Conservation (phyloP, 1,140 invertebrate genomes). For the Parapsyche elsis region DNA sequence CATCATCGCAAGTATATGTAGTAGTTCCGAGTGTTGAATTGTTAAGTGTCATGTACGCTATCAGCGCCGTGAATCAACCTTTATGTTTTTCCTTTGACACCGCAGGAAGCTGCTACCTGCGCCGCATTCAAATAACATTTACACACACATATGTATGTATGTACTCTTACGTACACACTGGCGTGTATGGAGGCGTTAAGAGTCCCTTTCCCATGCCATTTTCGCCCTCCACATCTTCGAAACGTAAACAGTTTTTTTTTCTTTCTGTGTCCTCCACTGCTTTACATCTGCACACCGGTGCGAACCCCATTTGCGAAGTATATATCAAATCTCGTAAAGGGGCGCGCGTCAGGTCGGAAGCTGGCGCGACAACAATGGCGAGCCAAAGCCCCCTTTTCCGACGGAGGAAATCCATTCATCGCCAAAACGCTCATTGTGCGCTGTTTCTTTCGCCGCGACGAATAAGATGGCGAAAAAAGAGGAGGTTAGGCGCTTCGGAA, state of each 20-base stretch:
- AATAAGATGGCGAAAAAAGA: conserved; percentile 10
- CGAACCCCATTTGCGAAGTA: conserved; percentile 2
- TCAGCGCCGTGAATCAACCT: conserved; percentile 4
- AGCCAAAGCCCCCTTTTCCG: conserved; percentile 19
- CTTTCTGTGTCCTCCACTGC: background rate
- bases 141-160: background rate
- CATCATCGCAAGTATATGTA: too few relatives aligned
- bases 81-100: conserved; percentile 16
- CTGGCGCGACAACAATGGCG: conserved; percentile 29
- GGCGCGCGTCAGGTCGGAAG: conserved; percentile 33
- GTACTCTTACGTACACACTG: too few relatives aligned
- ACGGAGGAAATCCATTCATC: conserved; percentile 42
- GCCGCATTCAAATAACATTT: background rate
- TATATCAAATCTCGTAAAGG: conserved; percentile 29
- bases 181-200: background rate
- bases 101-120: background rate
- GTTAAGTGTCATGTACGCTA: conserved; percentile 10
- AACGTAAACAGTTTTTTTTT: conserved; percentile 8
- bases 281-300: background rate
- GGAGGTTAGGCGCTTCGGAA: background rate
- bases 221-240: too few relatives aligned
- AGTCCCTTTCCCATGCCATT: too few relatives aligned
- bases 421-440: conserved; percentile 40
- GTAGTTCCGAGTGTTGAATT: background rate
- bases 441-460: conserved; percentile 17